phyloP scores from a whole-genome alignment of 64 coral and sea anemone species.

The Acropora yongei region DNA sequence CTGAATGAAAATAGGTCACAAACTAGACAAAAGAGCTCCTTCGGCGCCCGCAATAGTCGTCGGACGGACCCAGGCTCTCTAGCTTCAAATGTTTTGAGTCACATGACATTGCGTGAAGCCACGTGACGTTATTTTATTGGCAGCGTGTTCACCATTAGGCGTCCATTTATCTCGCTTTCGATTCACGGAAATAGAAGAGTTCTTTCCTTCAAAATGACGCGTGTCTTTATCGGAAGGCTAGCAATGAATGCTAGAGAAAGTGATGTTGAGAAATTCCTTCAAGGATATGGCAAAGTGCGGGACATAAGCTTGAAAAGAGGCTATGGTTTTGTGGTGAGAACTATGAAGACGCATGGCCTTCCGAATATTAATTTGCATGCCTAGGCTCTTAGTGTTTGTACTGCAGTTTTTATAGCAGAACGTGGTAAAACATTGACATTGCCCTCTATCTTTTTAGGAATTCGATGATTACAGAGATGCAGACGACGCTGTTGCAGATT shows the following conservation, averaged over 20 bases:
- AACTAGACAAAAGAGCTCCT: too few relatives aligned
- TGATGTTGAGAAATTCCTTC: slow-evolving; percentile 85
- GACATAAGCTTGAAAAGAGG: slow-evolving; percentile 94
- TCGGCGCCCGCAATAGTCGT: too few relatives aligned
- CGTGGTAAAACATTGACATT: not conserved
- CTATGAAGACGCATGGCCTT: too few relatives aligned
- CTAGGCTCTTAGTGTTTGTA: too few relatives aligned
- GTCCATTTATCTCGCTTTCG: not conserved
- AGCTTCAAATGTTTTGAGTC: too few relatives aligned
- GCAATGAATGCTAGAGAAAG: slow-evolving; percentile 81
- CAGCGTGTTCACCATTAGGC: too few relatives aligned
- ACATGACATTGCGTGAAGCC: too few relatives aligned
- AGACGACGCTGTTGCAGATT: slow-evolving; percentile 91
- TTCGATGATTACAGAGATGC: slow-evolving; percentile 93
- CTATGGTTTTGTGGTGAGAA: slow-evolving; percentile 90
- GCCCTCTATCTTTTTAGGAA: slow-evolving; percentile 34
- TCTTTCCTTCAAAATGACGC: slow-evolving; percentile 53
- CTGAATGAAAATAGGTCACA: too few relatives aligned
- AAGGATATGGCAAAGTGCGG: slow-evolving; percentile 81
- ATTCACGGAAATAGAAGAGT: not conserved
- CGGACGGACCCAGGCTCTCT: too few relatives aligned
- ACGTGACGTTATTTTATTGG: not conserved
- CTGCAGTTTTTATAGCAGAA: too few relatives aligned
- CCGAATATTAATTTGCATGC: too few relatives aligned
- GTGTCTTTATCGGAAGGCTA: slow-evolving; percentile 85